Base-by-base conservation (phyloP, 2,113 vertebrate genomes). In the Stictonetta naevosa region DNA sequence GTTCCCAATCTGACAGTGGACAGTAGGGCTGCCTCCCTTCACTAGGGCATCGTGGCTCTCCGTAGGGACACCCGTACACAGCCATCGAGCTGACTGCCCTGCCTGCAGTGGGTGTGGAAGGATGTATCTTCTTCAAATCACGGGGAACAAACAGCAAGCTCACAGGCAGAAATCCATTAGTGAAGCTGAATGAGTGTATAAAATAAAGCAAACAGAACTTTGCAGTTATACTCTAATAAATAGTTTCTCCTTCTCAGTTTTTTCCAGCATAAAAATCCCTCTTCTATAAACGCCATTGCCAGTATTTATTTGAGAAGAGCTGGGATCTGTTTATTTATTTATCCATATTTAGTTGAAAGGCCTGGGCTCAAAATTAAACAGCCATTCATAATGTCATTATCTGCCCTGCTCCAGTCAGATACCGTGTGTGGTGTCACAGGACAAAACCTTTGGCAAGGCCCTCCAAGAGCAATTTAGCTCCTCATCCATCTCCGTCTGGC, bases 361-460 rank as follows among this genome's bases (percentile, higher is more conserved):
- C 78, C 83, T 72, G 40, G 23, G 55, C 86, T 90, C 63, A 88
- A 79, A 93, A 83, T 96, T 93, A 94, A 95, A 94, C 62, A 92
- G 83, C 71, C 67, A 89, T 95, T 95, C 87, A 94, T 94, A 95
- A 88, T 88, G 90, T 93, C 91, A 83, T 93, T 95, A 96, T 96
- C 87, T 95, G 91, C 83, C 75, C 71, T 63, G 58, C 87, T 95
- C 40, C 8, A 85, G 78, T 82, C 78, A 94, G 79, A 89, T 94
- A 46, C 52, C 0, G 0, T 76, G 77, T 87, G 69, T 86, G 67
- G 86, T 93, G 95, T 94, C 94, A 96, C 62, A 96, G 95, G 91
- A 96, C 91, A 94, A 90, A 95, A 96, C 92, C 94, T 93, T 93
- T 97, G 95, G 94, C 95, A 93, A 59, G 75, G 80, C 48, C 71